Evolutionary conservation across 2,888 invertebrate species (phyloP), one percentile per base, ranked within the genome.

Genomic region (Cenopis cana): DNA sequence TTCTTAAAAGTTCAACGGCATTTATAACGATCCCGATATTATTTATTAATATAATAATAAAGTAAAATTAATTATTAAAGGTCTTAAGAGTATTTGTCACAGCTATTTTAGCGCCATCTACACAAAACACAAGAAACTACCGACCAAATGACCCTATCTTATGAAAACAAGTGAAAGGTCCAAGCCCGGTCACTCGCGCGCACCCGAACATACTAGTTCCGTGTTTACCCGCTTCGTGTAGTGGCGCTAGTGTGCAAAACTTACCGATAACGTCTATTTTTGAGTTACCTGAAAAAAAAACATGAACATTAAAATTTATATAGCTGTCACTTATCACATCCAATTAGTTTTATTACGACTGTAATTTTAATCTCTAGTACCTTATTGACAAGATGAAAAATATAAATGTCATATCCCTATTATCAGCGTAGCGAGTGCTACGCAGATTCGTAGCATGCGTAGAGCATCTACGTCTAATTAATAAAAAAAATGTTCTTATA

Each of bases 131-230:
- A 14, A 24, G 62, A 8, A 50, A 64, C 62, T 50, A 64, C 3
- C 17, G 0, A n/a, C 50, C 50, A 49, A 33, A 17, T 14, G 11
- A 18, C 50, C 24, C 11, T 46, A 20, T 12, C 20, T 20, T 29
- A 29, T 69, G 52, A 60, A 69, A 73, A 75, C 73, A 76, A 76
- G 76, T 76, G 76, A 76, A 77, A 73, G 75, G 76, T 68, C 54
- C 60, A 41, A 62, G 55, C 55, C 70, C 57, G 72, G 70, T 61
- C 68, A 73, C 73, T 74, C 74, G 70, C 55, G 59, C 74, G 69
- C 74, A 71, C n/a, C 49, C 64, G 24, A 56, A 68, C 71, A 10
- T 60, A 36, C 24, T 29, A 73, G 75, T 76, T 74, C 72, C 33
- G 10, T 6, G 41, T 10, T 62, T 52, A 20, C 11, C 68, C 76